Evolutionary conservation across 2,113 vertebrate species (phyloP).

Genomic region (Arizona elegans): DNA sequence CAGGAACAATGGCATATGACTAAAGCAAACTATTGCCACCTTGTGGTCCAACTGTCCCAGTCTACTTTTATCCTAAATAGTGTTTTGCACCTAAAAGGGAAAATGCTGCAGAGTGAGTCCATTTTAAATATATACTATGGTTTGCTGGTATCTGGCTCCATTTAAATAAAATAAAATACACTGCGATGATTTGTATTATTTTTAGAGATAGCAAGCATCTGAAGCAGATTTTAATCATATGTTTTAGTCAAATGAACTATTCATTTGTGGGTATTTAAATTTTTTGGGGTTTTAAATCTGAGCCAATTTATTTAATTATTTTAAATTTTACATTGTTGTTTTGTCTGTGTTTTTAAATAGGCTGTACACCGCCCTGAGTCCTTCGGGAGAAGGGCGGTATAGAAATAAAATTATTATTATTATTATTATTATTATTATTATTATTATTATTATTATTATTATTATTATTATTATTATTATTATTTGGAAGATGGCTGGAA

Average conservation of each 20-base stretch:
- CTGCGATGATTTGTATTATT: not conserved
- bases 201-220: not conserved
- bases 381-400: no score
- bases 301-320: no score
- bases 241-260: not conserved
- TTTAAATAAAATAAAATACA: not conserved
- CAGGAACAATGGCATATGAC: not conserved
- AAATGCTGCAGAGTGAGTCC: not conserved
- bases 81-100: not conserved
- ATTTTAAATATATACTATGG: not conserved
- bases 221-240: not conserved
- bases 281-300: no score
- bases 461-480: no score
- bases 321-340: no score
- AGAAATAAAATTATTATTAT: no score
- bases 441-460: no score
- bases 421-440: no score
- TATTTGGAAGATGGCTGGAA: no score
- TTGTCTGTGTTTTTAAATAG: no score
- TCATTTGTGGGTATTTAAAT: no score
- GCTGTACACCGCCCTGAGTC: no score
- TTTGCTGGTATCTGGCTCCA: not conserved
- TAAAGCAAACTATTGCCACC: slow-evolving; percentile 63
- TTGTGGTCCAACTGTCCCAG: slow-evolving; percentile 48
- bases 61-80: not conserved